Evolutionary conservation across 2,888 invertebrate species (phyloP).

Genomic region (Teleiodes luculella): DNA sequence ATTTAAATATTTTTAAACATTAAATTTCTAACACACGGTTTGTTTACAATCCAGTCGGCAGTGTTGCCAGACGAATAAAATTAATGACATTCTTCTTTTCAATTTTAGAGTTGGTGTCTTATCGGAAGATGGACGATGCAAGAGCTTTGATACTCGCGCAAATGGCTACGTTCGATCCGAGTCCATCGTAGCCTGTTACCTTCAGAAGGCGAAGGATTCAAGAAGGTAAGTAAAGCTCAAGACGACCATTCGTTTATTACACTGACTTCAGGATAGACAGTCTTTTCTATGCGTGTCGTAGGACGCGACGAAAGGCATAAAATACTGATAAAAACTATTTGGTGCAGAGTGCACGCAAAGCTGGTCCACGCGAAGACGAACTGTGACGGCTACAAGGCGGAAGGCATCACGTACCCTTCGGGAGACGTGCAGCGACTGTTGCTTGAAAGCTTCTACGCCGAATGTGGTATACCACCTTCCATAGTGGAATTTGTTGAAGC

Average conservation of each 20-base stretch:
- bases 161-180: slow-evolving; percentile 16
- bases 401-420: slow-evolving; percentile 84
- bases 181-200: not conserved
- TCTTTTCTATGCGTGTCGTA: no score
- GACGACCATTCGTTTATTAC: no score
- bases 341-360: slow-evolving; percentile 74
- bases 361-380: slow-evolving; percentile 88
- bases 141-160: slow-evolving; percentile 14
- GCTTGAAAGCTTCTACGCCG: slow-evolving; percentile 81
- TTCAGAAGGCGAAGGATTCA: slow-evolving; percentile 17
- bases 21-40: no score
- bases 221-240: no score
- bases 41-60: no score
- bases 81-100: no score
- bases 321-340: no score
- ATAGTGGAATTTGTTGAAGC: slow-evolving; percentile 90
- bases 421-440: slow-evolving; percentile 81
- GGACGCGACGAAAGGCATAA: no score
- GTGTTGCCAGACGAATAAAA: no score
- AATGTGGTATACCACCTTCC: slow-evolving; percentile 84
- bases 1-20: no score
- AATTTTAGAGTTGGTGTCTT: slow-evolving; percentile 13
- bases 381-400: slow-evolving; percentile 86
- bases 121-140: slow-evolving; percentile 15
- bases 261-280: no score